A percentile compares a stretch with the other conserved stretches of the same genome.
These are phyloP conservation scores for Agrochola circellaris DNA, from an alignment of 2,888 invertebrate species.

Conservation along the genomic window DNA sequence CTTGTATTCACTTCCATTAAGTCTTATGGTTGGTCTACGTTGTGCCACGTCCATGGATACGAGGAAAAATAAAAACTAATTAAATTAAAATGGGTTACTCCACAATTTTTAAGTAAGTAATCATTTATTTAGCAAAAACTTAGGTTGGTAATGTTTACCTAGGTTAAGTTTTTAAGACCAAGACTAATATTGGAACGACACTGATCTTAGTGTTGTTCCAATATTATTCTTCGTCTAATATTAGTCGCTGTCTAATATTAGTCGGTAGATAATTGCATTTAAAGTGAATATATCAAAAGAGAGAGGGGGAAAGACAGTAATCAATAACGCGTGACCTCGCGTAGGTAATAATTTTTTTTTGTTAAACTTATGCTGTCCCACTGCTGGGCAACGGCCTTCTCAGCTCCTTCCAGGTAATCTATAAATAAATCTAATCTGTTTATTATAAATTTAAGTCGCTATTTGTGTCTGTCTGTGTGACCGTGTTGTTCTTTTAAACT, in stretches of 20 bases:
- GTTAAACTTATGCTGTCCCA: not conserved
- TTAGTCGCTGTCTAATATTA: no score
- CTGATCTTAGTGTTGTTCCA: no score
- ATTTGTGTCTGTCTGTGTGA: not conserved
- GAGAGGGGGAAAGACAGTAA: not conserved
- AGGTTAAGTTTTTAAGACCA: no score
- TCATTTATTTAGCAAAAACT: no score
- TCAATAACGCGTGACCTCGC: not conserved
- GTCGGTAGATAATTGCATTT: not conserved
- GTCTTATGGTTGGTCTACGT: constrained; percentile 37
- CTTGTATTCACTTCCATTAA: constrained; percentile 57
- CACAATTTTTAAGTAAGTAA: no score
- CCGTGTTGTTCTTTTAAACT: not conserved
- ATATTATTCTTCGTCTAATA: no score
- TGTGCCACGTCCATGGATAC: not conserved
- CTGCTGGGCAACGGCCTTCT: not conserved
- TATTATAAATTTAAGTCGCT: not conserved
- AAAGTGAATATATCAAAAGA: not conserved
- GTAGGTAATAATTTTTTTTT: not conserved
- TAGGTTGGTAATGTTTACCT: no score
- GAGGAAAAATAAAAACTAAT: no score
- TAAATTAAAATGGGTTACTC: no score
- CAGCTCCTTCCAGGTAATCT: not conserved
- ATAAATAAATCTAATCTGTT: not conserved
- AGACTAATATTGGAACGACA: no score